Percentiles rank a stretch among this genome's conserved stretches.
phyloP scores from a whole-genome alignment of 1,140 invertebrate genomes.

The Chironomus striatipennis region DNA sequence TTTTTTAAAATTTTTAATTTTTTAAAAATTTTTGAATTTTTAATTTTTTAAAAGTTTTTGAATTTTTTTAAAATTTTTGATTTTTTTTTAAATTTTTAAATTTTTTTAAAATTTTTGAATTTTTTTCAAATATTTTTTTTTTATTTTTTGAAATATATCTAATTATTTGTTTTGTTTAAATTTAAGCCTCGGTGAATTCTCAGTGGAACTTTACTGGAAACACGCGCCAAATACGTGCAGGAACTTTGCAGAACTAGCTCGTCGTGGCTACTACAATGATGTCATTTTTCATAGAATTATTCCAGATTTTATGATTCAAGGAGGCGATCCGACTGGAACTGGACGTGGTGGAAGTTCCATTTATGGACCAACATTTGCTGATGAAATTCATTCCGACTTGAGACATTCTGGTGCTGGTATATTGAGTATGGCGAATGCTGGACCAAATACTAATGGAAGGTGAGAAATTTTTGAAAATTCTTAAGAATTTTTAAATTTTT shows the following conservation, averaged over 20 bases:
- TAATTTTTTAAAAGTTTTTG: too few relatives aligned
- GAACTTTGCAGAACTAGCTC: constrained; percentile 90
- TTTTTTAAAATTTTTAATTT: constrained; percentile 10
- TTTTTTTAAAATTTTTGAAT: constrained; percentile 23
- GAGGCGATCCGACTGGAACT: constrained; percentile 88
- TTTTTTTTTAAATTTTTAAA: constrained; percentile 26
- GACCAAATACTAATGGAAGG: constrained; percentile 93
- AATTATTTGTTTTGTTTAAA: too few relatives aligned
- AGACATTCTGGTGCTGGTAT: constrained; percentile 80
- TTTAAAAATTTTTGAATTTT: constrained; percentile 24
- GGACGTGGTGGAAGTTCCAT: constrained; percentile 93
- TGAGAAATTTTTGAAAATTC: neutral
- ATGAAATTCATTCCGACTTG: constrained; percentile 90
- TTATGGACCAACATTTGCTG: constrained; percentile 89
- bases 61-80: constrained; percentile 24
- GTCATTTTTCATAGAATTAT: constrained; percentile 96
- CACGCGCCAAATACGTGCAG: constrained; percentile 90
- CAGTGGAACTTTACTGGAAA: constrained; percentile 95
- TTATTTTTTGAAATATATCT: too few relatives aligned
- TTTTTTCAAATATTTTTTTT: constrained; percentile 29
- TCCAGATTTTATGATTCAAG: constrained; percentile 96
- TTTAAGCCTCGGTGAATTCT: constrained; percentile 86
- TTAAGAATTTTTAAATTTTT: too few relatives aligned
- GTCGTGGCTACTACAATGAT: constrained; percentile 91
- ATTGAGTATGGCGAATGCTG: constrained; percentile 50